Base-by-base conservation (phyloP, 64 coral and sea anemone genomes). In the Acropora tenuis region DNA sequence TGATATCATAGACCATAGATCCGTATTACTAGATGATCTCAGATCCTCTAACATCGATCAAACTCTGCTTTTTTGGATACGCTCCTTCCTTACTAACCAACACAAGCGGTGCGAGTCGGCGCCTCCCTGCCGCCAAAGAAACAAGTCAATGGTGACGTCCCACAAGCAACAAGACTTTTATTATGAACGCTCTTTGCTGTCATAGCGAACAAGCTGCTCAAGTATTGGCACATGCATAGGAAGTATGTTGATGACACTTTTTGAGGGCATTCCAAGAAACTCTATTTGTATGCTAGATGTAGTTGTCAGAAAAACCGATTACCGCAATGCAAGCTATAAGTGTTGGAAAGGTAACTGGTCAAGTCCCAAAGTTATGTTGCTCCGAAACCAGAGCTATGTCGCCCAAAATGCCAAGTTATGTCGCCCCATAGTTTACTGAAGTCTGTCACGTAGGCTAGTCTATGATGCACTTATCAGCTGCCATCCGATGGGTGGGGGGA, bases 1-100 rank as follows among this genome's bases (percentile, higher is more conserved):
- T 75, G 80, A 91, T 76, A 46, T 91, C 44, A 73, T 81, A 9
- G 88, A 90, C 49, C 88, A 90, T 47, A 30, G 30, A 30, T 80
- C 59, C 6, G 6, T 82, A 69, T 72, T 90, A 73, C 63, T 90
- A 55, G 47, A 30, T 80, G 78, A 90, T 18, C 77, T 79, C 0
- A 1, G 11, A 43, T 76, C 6, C 2, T 46, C 47, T 1, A 45
- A 46, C 12, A 77, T 85, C 66, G 49, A 84, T 18, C 90, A 83
- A 60, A 85, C 73, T 43, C 61, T 84, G 43, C 15, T 76, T 60
- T 75, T 87, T 30, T 88, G 84, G 91, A 66, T 93, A 46, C 18
- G 30, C 30, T 30, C 30, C 30, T 30, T 30, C 30, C 30, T 30
- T 30, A 30, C 30, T 30, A 30, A 30, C 30, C 30, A 30, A 30